These are phyloP conservation scores for Ochotona curzoniae DNA, from an alignment of 2,113 vertebrate genomes.

Conservation along the genomic window DNA sequence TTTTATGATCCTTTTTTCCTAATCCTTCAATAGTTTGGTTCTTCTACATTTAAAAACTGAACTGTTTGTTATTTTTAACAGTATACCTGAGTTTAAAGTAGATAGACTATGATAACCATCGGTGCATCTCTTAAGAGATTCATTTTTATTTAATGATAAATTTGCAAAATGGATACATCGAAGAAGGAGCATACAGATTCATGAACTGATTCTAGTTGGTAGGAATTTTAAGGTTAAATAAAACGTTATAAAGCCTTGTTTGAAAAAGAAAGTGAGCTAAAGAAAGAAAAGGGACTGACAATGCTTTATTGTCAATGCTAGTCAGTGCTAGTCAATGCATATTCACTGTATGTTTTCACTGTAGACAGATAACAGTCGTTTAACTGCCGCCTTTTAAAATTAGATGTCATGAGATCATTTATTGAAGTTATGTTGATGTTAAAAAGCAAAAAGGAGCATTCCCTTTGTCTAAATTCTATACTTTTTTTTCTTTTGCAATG, in stretches of 20 bases:
- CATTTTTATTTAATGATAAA: neutral
- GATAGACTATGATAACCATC: neutral
- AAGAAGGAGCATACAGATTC: neutral
- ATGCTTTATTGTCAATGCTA: neutral
- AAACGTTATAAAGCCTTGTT: neutral
- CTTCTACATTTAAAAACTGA: conserved; percentile 5
- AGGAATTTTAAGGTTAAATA: neutral
- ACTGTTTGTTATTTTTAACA: neutral
- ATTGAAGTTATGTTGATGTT: neutral
- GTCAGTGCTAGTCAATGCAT: neutral
- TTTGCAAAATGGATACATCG: neutral
- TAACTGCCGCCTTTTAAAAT: neutral
- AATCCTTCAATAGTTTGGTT: neutral
- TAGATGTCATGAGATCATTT: neutral
- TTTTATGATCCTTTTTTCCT: neutral
- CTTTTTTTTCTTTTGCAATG: neutral
- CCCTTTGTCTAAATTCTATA: neutral
- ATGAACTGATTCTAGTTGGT: neutral
- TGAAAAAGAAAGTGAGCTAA: neutral
- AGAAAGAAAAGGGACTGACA: neutral
- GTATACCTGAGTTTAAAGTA: conserved; percentile 2
- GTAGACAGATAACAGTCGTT: neutral
- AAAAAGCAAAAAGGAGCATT: neutral
- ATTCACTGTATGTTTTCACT: neutral
- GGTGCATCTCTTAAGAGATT: neutral